Evolutionary conservation across 2,113 vertebrate species (phyloP).

Genomic region (Hippoglossus stenolepis): DNA sequence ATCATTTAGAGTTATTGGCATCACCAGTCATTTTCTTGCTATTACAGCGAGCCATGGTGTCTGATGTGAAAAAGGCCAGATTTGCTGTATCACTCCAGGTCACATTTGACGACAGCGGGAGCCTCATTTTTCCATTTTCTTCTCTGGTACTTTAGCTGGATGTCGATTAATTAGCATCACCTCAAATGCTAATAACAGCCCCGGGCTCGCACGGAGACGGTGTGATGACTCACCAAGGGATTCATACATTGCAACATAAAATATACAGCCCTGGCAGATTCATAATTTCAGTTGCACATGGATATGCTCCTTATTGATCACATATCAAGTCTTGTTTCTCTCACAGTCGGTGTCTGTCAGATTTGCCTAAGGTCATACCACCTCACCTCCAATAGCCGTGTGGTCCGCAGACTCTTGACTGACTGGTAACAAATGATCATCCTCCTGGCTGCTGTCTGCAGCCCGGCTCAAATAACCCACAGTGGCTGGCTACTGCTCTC

Average conservation of each 20-base stretch:
- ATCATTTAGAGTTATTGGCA: not conserved
- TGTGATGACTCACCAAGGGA: not conserved
- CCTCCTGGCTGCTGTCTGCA: constrained; percentile 50
- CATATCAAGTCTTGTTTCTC: constrained; percentile 55
- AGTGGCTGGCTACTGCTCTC: constrained; percentile 54
- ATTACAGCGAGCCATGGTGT: not conserved
- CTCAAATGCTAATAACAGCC: not conserved
- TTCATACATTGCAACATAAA: not conserved
- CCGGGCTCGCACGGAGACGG: not conserved
- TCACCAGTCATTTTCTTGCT: not conserved
- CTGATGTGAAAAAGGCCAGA: not conserved
- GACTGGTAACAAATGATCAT: constrained; percentile 67
- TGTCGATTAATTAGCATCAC: not conserved
- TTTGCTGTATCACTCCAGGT: not conserved
- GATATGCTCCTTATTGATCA: constrained; percentile 48
- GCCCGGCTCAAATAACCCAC: constrained; percentile 57
- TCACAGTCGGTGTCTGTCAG: constrained; percentile 47
- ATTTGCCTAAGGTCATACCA: constrained; percentile 55
- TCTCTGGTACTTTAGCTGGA: not conserved
- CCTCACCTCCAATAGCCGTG: constrained; percentile 46
- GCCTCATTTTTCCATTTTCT: not conserved
- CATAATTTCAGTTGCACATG: not conserved
- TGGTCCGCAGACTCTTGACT: constrained; percentile 58
- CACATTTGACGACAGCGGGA: not conserved
- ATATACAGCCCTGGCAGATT: constrained; percentile 6